Evolutionary conservation across 2,888 invertebrate genomes (phyloP), one percentile per base, ranked within the genome.

Genomic region (Rhingia rostrata): DNA sequence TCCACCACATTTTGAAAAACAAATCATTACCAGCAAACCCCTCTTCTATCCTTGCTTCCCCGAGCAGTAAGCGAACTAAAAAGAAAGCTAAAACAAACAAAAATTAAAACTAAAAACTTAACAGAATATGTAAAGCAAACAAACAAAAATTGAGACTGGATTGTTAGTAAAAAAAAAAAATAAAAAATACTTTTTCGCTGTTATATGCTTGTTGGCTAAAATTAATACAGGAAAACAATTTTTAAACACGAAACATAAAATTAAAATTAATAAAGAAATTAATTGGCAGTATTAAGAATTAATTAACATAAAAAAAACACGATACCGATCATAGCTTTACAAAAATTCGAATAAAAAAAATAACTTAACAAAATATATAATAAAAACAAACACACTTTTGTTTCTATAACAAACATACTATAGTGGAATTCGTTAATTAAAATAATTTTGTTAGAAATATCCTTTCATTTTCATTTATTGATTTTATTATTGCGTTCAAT

Each of bases 341-440:
- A 93, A 92, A 45, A 49, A 30, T 94, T 91, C 83, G 93, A 92
- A 39, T 41, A 49, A 39, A 73, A 39, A 6, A 58, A n/a, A 63
- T 61, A 56, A 43, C 41, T 7, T 35, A 47, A 75, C 56, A 54
- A 63, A 78, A 43, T 37, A 14, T 39, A 41, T 41, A 41, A 22
- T 54, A 9, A 53, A 43, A 54, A 82, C 32, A 37, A 39, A 49
- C 66, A 49, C 66, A 58, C 10, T 61, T 4, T 64, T 22, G 22
- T 83, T 37, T 54, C 45, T 32, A 51, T 41, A 10, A 30, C 51
- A 64, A 22, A 22, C 22, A 22, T 22, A 22, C 22, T 63, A 67
- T 63, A 56, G 58, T 77, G 35, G 12, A 64, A 53, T 63, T 70
- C 58, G 14, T 22, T 64, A 3, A 6, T 41, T 63, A n/a, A 33